Base-by-base conservation (phyloP, 2,888 invertebrate species). In the Carabus problematicus region DNA sequence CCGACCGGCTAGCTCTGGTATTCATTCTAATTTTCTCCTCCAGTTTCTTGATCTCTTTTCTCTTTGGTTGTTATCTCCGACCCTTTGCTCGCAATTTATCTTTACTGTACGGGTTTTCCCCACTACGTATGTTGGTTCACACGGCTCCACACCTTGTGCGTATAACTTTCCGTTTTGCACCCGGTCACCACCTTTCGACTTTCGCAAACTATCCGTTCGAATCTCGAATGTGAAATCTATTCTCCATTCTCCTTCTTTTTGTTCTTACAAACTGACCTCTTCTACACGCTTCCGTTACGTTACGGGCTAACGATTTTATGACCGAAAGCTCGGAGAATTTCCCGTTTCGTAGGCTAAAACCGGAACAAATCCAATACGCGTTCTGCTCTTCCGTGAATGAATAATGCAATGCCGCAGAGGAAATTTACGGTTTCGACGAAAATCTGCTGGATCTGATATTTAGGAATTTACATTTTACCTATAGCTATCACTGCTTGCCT, bases 321-420 rank as follows among this genome's bases (percentile, higher is more conserved):
- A 64, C 43, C 64, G 56, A 55, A 45, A 42, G 55, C 43, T 41
- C 49, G 56, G 45, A 64, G 56, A 64, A 55, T 64, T 55, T 42
- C 64, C 55, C 64, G 64, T 43, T 64, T 64, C 64, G 56, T 18
- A 64, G 41, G 52, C 63, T 54, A 41, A n/a, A 63, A 64, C 55
- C 64, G 55, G 64, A 64, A 64, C 64, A 64, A 64, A 64, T 64
- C 55, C 64, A 64, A 64, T 64, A 64, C 64, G 64, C 64, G 64
- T 64, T 64, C 49, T 55, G 56, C 55, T 64, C 55, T 55, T 55
- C 64, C 64, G 64, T 64, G 64, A 64, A 64, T 64, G 64, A 64
- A 64, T 64, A 64, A 64, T 64, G 64, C 64, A 64, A 64, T 55
- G 43, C 64, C 64, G 55, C 45, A 55, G 64, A 64, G 64, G 56